Conservation (phyloP, 2,797 vertebrate genomes). For the Bryconaethiops microstoma region DNA sequence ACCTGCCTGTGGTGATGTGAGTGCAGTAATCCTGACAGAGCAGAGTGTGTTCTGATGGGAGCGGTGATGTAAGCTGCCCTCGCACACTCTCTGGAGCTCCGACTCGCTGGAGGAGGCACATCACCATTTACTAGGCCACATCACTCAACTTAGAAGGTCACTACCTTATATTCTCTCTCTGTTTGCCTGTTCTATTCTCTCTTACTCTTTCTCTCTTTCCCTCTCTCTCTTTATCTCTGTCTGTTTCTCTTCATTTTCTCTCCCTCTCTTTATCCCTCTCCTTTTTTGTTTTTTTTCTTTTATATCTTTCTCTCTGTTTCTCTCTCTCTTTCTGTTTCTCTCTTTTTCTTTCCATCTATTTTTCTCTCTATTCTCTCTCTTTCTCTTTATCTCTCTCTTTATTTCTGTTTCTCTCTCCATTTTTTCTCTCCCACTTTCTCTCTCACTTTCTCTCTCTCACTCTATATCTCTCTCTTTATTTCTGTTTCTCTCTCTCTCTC, state of each 20-base stretch:
- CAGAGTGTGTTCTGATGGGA: constrained; percentile 67
- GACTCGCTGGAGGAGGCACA: constrained; percentile 32
- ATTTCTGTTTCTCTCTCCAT: background rate
- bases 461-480: too few species aligned
- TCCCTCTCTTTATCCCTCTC: background rate
- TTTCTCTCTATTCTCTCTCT: background rate
- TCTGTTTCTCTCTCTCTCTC: constrained; percentile 2
- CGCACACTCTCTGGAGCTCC: constrained; percentile 44
- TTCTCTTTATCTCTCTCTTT: background rate
- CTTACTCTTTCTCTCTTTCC: background rate
- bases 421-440: too few species aligned
- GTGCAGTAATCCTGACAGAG: constrained; percentile 68
- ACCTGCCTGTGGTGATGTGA: constrained; percentile 67
- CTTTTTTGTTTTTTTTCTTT: background rate
- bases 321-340: background rate
- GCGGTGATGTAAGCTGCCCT: constrained; percentile 56
- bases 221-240: background rate
- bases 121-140: constrained; percentile 51
- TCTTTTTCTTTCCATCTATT: too few species aligned
- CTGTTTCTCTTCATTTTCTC: too few species aligned
- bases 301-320: background rate
- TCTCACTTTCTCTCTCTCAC: background rate
- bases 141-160: constrained; percentile 50
- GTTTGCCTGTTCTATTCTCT: background rate
- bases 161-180: constrained; percentile 15